phyloP scores from a whole-genome alignment of 2,888 invertebrate species.

The Plagodis pulveraria region DNA sequence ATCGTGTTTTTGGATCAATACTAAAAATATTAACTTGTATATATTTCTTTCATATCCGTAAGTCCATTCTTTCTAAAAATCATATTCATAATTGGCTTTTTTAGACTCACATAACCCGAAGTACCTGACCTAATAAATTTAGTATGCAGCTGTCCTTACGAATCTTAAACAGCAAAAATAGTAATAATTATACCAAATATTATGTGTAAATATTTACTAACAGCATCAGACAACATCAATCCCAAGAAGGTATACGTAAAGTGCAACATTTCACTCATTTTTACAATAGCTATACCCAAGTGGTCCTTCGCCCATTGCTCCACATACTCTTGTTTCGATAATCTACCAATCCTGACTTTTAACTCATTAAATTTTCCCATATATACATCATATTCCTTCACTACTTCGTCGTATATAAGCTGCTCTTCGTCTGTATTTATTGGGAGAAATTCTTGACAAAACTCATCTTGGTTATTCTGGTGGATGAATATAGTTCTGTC shows the following conservation, averaged over 20 bases:
- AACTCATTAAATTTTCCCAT: conserved; percentile 44
- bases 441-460: conserved; percentile 53
- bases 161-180: no score
- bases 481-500: conserved; percentile 51
- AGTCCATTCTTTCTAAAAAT: no score
- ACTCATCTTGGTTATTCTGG: conserved; percentile 47
- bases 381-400: conserved; percentile 39
- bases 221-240: conserved; percentile 49
- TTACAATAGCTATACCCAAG: conserved; percentile 47
- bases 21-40: no score
- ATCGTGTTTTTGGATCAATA: no score
- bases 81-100: no score
- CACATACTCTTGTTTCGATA: conserved; percentile 51
- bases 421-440: conserved; percentile 45
- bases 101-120: no score
- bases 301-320: conserved; percentile 50
- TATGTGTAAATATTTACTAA: conserved; percentile 41
- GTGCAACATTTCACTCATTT: conserved; percentile 50
- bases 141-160: neutral
- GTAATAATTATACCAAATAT: neutral
- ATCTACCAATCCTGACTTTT: conserved; percentile 39
- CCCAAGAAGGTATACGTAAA: conserved; percentile 56
- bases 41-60: no score
- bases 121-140: no score
- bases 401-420: conserved; percentile 48